Base-by-base conservation (phyloP, 2,888 invertebrate species). In the Cephus rjabovi region DNA sequence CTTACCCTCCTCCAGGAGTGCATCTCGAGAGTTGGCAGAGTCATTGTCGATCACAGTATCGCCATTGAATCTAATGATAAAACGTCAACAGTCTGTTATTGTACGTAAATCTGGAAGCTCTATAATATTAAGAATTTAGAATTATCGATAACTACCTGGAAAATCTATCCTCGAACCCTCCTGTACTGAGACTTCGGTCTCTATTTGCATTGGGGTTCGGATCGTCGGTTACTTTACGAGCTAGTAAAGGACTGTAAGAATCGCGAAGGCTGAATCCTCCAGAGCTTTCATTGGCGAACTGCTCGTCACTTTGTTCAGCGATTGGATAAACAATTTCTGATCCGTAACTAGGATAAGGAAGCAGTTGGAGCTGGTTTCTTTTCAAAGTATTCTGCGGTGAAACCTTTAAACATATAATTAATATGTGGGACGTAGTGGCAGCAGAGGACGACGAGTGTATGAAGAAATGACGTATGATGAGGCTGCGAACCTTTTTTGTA, bases 301-400 rank as follows among this genome's bases (percentile, higher is more conserved):
- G 95, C 90, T 97, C 96, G 87, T 96, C 97, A 0, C 95, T 95
- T 89, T 96, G 96, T 92, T 97, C 97, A 1, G 96, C 96, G 84
- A 97, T 97, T 4, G 97, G 96, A 90, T 97, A 96, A 1, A 96
- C 94, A 79, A 96, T 95, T 91, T 96, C 96, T 1, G 96, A 95
- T 23, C 95, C 95, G 84, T 95, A 95, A 69, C 94, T 94, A 79
- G 94, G 87, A 84, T 90, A 90, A 75, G 90, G 90, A 83, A 91
- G 84, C 81, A 91, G 82, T 79, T 91, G 89, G 40, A 91, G 83
- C 81, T 90, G 91, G 81, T 91, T 91, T 76, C 91, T 89, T 80
- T 90, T 91, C 79, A 91, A 85, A 33, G 90, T 91, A 79, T 89
- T 90, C 84, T 91, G 91, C 33, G 91, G 90, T 81, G 91, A 86